Percentiles rank a stretch among this genome's conserved stretches.
Conservation (phyloP, 2,888 invertebrate species). For the Litoditis marina region DNA sequence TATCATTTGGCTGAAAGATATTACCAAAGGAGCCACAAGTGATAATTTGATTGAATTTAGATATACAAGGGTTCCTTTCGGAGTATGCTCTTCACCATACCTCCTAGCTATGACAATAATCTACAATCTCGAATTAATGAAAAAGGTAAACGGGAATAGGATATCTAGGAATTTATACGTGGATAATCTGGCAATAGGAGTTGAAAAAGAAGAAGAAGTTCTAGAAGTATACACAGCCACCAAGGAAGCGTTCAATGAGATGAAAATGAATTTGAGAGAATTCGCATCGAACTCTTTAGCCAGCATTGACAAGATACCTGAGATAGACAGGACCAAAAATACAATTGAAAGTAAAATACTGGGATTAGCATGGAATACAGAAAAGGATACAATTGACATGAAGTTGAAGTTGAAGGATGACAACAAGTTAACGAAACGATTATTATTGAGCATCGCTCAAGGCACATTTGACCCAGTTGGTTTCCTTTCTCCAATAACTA, state of each 20-base stretch:
- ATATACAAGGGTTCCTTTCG: conserved; percentile 14
- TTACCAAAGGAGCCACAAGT: neutral
- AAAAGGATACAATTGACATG: no score
- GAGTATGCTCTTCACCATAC: conserved; percentile 1
- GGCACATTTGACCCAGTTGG: no score
- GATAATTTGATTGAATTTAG: conserved; percentile 4
- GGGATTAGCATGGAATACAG: no score
- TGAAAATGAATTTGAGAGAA: conserved; percentile 6
- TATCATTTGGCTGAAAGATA: conserved; percentile 1
- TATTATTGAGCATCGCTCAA: no score
- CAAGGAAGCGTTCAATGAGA: neutral
- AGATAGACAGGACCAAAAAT: no score
- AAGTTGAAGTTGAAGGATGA: no score
- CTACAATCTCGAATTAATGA: neutral
- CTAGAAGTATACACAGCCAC: neutral
- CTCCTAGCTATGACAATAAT: neutral
- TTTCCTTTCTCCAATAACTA: no score
- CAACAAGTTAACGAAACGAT: no score
- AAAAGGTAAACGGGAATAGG: neutral
- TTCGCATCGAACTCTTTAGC: neutral
- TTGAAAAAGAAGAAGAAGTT: neutral
- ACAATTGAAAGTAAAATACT: no score
- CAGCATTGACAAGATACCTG: neutral
- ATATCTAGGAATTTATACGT: neutral
- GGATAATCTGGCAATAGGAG: neutral